These are phyloP conservation scores for Helobdella robusta DNA, from an alignment of 2,888 invertebrate species.

Conservation along the genomic window DNA sequence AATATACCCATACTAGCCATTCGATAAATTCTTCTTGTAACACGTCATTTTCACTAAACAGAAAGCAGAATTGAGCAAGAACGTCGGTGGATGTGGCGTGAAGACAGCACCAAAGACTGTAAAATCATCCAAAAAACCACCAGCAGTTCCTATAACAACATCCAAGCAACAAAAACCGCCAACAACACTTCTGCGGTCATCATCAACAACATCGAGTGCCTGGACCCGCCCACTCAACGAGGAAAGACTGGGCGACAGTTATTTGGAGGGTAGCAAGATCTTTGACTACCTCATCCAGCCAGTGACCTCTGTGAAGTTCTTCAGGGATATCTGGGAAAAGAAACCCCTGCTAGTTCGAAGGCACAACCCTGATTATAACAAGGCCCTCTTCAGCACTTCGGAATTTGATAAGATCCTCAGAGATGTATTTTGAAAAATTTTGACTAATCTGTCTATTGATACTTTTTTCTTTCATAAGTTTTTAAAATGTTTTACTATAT, in stretches of 20 bases:
- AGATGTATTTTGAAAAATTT: slow-evolving; percentile 39
- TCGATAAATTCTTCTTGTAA: no score
- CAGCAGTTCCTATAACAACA: no score
- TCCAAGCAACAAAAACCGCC: no score
- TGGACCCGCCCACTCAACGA: no score
- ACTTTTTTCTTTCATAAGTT: background rate
- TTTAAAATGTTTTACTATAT: background rate
- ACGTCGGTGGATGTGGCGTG: no score
- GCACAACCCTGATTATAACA: slow-evolving; percentile 57
- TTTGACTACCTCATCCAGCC: slow-evolving; percentile 69
- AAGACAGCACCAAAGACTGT: no score
- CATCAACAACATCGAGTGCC: no score
- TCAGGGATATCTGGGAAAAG: slow-evolving; percentile 65
- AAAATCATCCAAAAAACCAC: no score
- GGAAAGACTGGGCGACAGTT: slow-evolving; percentile 48
- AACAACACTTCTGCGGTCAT: no score
- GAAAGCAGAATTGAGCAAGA: no score
- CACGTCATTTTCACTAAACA: no score
- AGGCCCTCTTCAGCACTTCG: slow-evolving; percentile 63
- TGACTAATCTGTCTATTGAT: background rate
- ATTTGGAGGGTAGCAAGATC: slow-evolving; percentile 57
- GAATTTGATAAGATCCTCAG: slow-evolving; percentile 66
- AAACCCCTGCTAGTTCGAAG: slow-evolving; percentile 62
- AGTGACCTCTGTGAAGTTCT: slow-evolving; percentile 57
- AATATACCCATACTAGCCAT: no score